Evolutionary conservation across 2,888 invertebrate species (phyloP).

Genomic region (Germaria angustata): DNA sequence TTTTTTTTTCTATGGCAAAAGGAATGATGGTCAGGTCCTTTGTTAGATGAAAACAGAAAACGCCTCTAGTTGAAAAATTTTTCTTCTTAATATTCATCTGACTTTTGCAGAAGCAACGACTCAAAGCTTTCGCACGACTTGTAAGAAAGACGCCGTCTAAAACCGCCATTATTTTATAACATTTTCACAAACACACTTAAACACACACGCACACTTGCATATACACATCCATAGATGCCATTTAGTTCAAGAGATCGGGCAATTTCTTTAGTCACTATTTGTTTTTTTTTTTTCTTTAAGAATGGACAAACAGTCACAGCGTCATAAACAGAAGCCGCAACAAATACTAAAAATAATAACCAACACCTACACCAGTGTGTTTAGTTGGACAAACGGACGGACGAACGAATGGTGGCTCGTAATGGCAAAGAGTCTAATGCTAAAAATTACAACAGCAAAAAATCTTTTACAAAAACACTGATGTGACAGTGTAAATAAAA

Average conservation of each 20-base stretch:
- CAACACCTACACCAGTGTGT: slow-evolving; percentile 55
- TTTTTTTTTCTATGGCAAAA: too few species aligned
- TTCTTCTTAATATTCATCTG: too few species aligned
- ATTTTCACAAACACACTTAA: too few species aligned
- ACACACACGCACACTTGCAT: background rate
- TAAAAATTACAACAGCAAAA: background rate
- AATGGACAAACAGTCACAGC: background rate
- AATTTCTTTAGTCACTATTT: slow-evolving; percentile 32
- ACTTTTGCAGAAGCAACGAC: too few species aligned
- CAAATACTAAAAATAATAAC: slow-evolving; percentile 58
- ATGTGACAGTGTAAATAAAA: slow-evolving; percentile 27
- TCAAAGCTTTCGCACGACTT: too few species aligned
- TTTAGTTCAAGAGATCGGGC: slow-evolving; percentile 6
- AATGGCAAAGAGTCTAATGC: slow-evolving; percentile 5
- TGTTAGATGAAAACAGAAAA: too few species aligned
- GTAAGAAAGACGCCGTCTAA: too few species aligned
- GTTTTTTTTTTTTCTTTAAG: slow-evolving; percentile 13
- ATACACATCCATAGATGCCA: slow-evolving; percentile 24
- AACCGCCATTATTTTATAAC: too few species aligned
- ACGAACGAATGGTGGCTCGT: too few species aligned
- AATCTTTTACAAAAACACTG: background rate
- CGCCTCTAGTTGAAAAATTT: too few species aligned
- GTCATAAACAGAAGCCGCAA: slow-evolving; percentile 58
- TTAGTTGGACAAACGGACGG: too few species aligned
- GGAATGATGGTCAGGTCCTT: too few species aligned